Percentiles rank a stretch among this genome's conserved stretches.
Conservation (phyloP, 2,888 invertebrate genomes). For the Agrotis clavis region DNA sequence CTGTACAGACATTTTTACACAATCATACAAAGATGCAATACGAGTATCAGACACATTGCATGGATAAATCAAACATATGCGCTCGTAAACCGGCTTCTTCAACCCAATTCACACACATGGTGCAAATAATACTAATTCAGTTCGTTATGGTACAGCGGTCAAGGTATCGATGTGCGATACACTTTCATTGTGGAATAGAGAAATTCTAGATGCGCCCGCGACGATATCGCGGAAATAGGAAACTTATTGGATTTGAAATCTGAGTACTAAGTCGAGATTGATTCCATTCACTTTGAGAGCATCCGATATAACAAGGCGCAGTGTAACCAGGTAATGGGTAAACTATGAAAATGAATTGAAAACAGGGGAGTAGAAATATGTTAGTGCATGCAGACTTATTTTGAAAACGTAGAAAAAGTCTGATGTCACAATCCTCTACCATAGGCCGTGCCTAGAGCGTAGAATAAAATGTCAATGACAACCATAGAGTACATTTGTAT, state of each 20-base stretch:
- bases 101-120: constrained; percentile 44
- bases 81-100: constrained; percentile 19
- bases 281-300: not conserved
- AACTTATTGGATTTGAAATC: constrained; percentile 41
- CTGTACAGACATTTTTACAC: too few relatives aligned
- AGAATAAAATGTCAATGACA: not conserved
- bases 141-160: constrained; percentile 69
- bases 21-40: not conserved
- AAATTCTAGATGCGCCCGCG: constrained; percentile 61
- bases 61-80: not conserved
- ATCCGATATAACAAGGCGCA: not conserved
- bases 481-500: too few relatives aligned
- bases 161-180: constrained; percentile 67
- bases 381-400: not conserved
- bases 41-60: not conserved
- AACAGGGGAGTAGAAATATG: not conserved
- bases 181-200: constrained; percentile 57
- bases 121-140: constrained; percentile 47
- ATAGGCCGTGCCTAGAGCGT: not conserved
- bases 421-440: not conserved
- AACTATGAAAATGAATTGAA: not conserved
- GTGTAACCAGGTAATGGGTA: not conserved
- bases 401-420: not conserved
- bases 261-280: constrained; percentile 14
- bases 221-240: constrained; percentile 53